These are phyloP conservation scores for Tenodera sinensis DNA, from an alignment of 2,888 invertebrate genomes.

Conservation along the genomic window DNA sequence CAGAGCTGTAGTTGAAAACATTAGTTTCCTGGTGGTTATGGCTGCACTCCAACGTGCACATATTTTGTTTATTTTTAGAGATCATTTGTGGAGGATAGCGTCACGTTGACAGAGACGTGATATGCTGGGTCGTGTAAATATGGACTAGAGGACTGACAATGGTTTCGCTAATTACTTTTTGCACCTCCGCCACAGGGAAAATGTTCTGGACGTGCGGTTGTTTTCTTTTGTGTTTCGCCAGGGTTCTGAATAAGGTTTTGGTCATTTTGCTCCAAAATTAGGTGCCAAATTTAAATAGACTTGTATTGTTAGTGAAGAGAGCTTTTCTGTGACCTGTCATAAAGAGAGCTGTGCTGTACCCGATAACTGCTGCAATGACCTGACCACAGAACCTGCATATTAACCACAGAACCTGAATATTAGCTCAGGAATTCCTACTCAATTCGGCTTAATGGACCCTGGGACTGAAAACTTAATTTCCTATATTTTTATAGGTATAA, in stretches of 20 bases:
- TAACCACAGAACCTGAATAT: no score
- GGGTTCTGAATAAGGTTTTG: not conserved
- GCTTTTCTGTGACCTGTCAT: no score
- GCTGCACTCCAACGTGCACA: not conserved
- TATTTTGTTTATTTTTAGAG: not conserved
- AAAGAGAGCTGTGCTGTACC: no score
- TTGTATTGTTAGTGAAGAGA: no score
- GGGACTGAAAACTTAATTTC: no score
- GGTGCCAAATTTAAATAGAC: no score
- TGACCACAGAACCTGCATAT: no score
- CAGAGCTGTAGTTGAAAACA: not conserved
- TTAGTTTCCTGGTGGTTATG: not conserved
- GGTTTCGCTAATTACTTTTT: not conserved
- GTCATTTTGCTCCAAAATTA: no score
- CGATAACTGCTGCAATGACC: no score
- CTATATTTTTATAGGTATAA: no score
- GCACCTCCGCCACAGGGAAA: not conserved
- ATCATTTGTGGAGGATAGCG: not conserved
- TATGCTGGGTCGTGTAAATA: not conserved
- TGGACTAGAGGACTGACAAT: not conserved
- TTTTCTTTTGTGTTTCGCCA: not conserved
- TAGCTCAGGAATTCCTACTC: no score
- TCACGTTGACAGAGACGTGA: not conserved
- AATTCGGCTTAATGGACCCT: no score
- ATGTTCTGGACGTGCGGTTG: not conserved